Evolutionary conservation across 2,797 vertebrate species (phyloP).

Genomic region (Danio kyathit): DNA sequence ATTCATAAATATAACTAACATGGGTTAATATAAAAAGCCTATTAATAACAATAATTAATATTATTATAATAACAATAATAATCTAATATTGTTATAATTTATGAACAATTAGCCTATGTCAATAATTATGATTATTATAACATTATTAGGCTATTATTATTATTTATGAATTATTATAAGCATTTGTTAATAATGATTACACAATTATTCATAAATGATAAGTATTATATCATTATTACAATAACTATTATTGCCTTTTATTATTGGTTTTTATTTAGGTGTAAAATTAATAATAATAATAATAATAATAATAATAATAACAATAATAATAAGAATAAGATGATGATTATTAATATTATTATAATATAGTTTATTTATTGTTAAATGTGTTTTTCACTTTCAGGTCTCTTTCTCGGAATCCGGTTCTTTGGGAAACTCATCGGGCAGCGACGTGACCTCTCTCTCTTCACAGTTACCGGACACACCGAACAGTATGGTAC

Average conservation of each 20-base stretch:
- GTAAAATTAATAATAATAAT: background rate
- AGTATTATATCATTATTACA: too few species aligned
- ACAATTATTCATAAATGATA: too few species aligned
- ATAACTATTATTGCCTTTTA: background rate
- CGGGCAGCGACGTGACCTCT: slow-evolving; percentile 94
- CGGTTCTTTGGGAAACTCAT: slow-evolving; percentile 93
- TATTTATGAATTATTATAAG: too few species aligned
- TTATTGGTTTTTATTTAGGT: background rate
- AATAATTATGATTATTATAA: too few species aligned
- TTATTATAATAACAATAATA: too few species aligned
- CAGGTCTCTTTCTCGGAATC: slow-evolving; percentile 96
- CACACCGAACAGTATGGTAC: slow-evolving; percentile 98
- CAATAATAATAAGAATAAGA: background rate
- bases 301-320: background rate
- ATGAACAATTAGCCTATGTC: too few species aligned
- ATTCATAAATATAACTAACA: too few species aligned
- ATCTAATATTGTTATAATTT: too few species aligned
- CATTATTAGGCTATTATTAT: too few species aligned
- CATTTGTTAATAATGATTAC: too few species aligned
- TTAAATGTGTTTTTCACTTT: slow-evolving; percentile 18
- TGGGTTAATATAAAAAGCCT: too few species aligned
- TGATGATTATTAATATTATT: background rate
- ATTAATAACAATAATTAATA: too few species aligned
- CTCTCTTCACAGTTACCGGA: slow-evolving; percentile 96
- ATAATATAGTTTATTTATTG: background rate